phyloP scores from a whole-genome alignment of 2,113 vertebrate species.

The Amphilophus citrinellus region DNA sequence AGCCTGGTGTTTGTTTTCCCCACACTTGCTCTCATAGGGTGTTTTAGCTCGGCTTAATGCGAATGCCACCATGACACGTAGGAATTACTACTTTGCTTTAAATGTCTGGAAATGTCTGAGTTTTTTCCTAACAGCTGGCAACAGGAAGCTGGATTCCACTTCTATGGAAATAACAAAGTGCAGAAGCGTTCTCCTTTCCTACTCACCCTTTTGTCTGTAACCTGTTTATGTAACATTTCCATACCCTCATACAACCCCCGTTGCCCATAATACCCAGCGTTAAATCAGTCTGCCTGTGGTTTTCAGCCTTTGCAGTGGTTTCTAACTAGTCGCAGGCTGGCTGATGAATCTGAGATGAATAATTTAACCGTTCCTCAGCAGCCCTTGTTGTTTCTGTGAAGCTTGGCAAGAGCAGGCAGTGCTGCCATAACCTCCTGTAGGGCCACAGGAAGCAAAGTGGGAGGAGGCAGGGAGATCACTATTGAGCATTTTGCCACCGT shows the following conservation, averaged over 20 bases:
- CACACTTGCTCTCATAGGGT: slow-evolving; percentile 36
- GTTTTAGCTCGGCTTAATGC: slow-evolving; percentile 46
- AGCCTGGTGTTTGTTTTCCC: slow-evolving; percentile 70
- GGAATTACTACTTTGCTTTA: slow-evolving; percentile 7
- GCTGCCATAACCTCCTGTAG: slow-evolving; percentile 53
- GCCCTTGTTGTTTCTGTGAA: slow-evolving; percentile 66
- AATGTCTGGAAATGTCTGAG: not conserved
- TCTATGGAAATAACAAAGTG: slow-evolving; percentile 1
- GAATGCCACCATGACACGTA: slow-evolving; percentile 21
- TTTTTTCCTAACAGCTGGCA: not conserved
- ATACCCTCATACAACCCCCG: not conserved
- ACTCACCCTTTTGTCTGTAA: not conserved
- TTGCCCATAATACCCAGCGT: not conserved
- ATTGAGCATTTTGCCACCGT: not conserved
- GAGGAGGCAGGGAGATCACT: slow-evolving; percentile 27
- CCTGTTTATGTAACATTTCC: not conserved
- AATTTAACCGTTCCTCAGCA: slow-evolving; percentile 70
- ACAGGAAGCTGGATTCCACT: not conserved
- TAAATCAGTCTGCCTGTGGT: slow-evolving; percentile 29
- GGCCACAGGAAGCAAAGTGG: slow-evolving; percentile 33
- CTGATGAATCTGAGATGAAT: slow-evolving; percentile 72
- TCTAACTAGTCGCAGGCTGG: slow-evolving; percentile 28
- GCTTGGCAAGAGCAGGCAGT: slow-evolving; percentile 45
- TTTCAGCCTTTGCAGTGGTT: slow-evolving; percentile 28
- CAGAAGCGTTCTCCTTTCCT: not conserved